Conservation (phyloP, 2,888 invertebrate species). For the Synergus itoensis region DNA sequence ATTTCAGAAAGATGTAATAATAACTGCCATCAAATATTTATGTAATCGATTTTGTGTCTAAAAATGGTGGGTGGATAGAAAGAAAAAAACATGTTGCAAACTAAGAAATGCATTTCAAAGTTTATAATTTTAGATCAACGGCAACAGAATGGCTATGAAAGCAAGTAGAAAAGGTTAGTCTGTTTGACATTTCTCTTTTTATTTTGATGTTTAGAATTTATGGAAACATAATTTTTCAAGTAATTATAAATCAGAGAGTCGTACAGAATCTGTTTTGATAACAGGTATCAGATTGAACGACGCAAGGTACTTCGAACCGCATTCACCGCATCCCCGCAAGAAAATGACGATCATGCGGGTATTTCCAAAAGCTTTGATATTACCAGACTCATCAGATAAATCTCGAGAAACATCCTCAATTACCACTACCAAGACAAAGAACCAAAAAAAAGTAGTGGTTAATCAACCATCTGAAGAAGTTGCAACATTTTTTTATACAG, state of each 20-base stretch:
- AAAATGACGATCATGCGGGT: constrained; percentile 61
- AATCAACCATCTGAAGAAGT: constrained; percentile 18
- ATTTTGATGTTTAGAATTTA: too few species aligned
- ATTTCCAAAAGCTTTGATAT: constrained; percentile 52
- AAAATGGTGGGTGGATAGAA: not conserved
- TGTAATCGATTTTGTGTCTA: not conserved
- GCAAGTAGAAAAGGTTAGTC: constrained; percentile 64
- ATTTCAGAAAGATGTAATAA: not conserved
- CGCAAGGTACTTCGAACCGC: constrained; percentile 60
- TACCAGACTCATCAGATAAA: constrained; percentile 24
- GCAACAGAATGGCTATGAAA: constrained; percentile 52
- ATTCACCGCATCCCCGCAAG: constrained; percentile 59
- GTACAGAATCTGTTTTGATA: not conserved
- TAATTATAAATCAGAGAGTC: not conserved
- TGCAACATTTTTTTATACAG: not conserved
- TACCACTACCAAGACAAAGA: constrained; percentile 1
- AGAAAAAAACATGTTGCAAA: not conserved
- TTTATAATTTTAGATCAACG: not conserved
- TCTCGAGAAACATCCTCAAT: constrained; percentile 32
- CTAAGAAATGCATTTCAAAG: not conserved
- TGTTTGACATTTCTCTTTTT: not conserved
- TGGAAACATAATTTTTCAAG: not conserved
- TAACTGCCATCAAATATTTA: not conserved
- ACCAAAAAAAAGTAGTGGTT: not conserved
- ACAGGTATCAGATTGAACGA: constrained; percentile 65